A percentile compares a stretch with the other conserved stretches of the same genome.
Evolutionary conservation across 1,140 invertebrate genomes (phyloP).

Genomic region (Rhizoglyphus robini): DNA sequence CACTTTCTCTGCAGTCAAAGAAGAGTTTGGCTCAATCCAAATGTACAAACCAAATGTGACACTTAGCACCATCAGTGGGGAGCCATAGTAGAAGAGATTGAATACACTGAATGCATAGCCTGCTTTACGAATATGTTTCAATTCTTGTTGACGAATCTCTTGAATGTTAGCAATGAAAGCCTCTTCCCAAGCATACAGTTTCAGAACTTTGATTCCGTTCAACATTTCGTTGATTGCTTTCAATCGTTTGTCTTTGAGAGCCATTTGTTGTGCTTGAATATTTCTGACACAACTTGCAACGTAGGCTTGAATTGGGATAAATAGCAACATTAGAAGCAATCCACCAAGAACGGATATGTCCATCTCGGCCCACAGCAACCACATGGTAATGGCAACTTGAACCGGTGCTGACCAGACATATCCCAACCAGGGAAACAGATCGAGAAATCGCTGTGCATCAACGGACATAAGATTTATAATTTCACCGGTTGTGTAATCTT

Average conservation of each 20-base stretch:
- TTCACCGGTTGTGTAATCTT: too few relatives aligned
- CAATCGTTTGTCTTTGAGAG: slow-evolving; percentile 32
- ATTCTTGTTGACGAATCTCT: slow-evolving; percentile 24
- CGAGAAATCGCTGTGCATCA: slow-evolving; percentile 18
- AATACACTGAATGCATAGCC: slow-evolving; percentile 21
- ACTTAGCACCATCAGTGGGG: slow-evolving; percentile 26
- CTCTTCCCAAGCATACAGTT: slow-evolving; percentile 27
- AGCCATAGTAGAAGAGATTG: slow-evolving; percentile 27
- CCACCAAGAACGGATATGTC: slow-evolving; percentile 75
- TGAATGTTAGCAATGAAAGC: slow-evolving; percentile 26
- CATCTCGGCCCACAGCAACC: slow-evolving; percentile 37
- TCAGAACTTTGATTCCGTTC: too few relatives aligned
- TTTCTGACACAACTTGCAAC: slow-evolving; percentile 34
- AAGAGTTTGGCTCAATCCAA: slow-evolving; percentile 48
- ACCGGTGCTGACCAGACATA: slow-evolving; percentile 32
- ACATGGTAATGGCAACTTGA: slow-evolving; percentile 32
- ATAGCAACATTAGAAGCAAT: slow-evolving; percentile 67
- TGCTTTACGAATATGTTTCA: slow-evolving; percentile 19
- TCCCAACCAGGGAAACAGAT: slow-evolving; percentile 25
- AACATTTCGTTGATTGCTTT: too few relatives aligned
- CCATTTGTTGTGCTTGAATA: slow-evolving; percentile 35
- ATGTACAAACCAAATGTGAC: slow-evolving; percentile 76
- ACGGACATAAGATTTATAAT: too few relatives aligned
- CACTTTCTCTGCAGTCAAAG: slow-evolving; percentile 73
- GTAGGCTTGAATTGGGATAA: slow-evolving; percentile 38